Conservation (phyloP, 2,797 vertebrate species). For the Avahi laniger region DNA sequence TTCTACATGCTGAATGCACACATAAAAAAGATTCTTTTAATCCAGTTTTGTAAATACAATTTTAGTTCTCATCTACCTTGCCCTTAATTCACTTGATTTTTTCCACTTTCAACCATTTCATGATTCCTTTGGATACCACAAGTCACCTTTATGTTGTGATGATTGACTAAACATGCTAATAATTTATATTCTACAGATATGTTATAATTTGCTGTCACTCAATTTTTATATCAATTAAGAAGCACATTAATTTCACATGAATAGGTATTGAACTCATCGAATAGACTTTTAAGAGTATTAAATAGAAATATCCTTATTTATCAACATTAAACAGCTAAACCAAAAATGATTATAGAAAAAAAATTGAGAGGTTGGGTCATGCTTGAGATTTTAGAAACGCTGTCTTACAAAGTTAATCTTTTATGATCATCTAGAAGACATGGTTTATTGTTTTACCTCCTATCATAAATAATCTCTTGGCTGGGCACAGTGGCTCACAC, state of each 20-base stretch:
- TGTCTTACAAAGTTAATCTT: not conserved
- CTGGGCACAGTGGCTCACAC: no score
- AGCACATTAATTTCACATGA: not conserved
- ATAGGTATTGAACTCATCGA: not conserved
- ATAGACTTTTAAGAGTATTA: not conserved
- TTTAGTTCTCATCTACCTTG: not conserved
- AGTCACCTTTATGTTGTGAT: not conserved
- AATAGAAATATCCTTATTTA: not conserved
- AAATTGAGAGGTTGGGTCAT: not conserved
- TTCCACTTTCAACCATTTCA: not conserved
- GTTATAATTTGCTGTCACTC: not conserved
- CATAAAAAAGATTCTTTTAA: not conserved
- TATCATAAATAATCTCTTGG: not conserved
- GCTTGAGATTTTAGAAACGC: slow-evolving; percentile 4
- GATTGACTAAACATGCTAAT: not conserved
- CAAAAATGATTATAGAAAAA: not conserved
- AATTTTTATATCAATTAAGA: not conserved
- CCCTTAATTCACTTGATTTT: not conserved
- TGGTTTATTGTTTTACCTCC: not conserved
- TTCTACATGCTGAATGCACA: not conserved
- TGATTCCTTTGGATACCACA: not conserved
- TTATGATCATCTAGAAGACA: not conserved
- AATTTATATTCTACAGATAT: not conserved
- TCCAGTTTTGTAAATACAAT: not conserved
- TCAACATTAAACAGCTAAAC: not conserved